Evolutionary conservation across 1,140 invertebrate genomes (phyloP), one percentile per base, ranked within the genome.

Genomic region (Drosophila orena): DNA sequence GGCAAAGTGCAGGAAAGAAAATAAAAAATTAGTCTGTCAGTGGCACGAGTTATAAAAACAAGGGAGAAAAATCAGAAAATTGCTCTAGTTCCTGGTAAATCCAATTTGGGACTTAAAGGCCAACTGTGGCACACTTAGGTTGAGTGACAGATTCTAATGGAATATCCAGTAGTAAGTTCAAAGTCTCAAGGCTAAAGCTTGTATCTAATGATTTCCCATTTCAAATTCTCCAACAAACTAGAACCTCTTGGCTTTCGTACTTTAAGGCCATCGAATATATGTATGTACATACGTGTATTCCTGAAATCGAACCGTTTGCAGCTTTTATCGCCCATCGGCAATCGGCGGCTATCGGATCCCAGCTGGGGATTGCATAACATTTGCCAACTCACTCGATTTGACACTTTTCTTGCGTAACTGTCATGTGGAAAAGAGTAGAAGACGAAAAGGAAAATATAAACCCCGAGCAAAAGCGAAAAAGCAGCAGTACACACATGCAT

Each of bases 371-470:
- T 70, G 64, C 66, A 70, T 70, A 70, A 70, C 47, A 69, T 68
- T 69, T 68, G 40, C 40, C 62, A 65, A 15, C 64, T 50, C 58
- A 56, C 34, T 56, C 64, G 66, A 56, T 64, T 64, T 70, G 66
- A 70, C 66, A 70, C 54, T 70, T 56, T 70, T 70, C 66, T 70
- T 70, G 66, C 66, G 64, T 70, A 69, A 70, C 47, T 70, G 64
- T 70, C 66, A 70, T 69, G 64, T 69, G 66, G 49, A 69, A 69
- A 55, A 43, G 35, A 35, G 8, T 15, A 20, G 12, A 20, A 52
- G 37, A 66, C 47, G 11, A 20, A 20, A 34, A 42, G 58, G 22
- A 62, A 62, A 50, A 52, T 10, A 50, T 65, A 65, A 68, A 43
- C 46, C 59, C 59, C 64, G 59, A 68, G 60, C 53, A 61, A 60